phyloP scores from a whole-genome alignment of 2,888 invertebrate genomes.

The Drosophila macrospina region DNA sequence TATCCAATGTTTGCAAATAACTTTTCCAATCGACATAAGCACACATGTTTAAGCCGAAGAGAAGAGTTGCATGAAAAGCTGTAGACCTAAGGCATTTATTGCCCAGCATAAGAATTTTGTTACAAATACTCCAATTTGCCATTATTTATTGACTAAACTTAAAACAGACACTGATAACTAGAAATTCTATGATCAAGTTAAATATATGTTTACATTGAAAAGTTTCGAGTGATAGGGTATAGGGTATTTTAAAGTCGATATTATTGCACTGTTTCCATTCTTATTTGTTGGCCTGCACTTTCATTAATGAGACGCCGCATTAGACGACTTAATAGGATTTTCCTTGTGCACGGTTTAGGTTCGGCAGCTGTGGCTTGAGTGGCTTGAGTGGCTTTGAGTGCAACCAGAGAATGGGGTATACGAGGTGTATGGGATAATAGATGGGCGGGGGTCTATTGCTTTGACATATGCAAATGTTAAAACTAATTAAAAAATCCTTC shows the following conservation, averaged over 20 bases:
- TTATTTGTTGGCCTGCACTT: slow-evolving; percentile 24
- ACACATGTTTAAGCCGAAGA: slow-evolving; percentile 26
- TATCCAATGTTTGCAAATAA: background rate
- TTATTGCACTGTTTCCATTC: background rate
- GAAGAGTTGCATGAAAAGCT: slow-evolving; percentile 17
- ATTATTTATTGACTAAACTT: slow-evolving; percentile 7
- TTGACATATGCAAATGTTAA: slow-evolving; percentile 71
- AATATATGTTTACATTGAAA: background rate
- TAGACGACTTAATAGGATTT: slow-evolving; percentile 65
- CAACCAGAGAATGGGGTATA: slow-evolving; percentile 6
- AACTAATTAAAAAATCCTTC: slow-evolving; percentile 68
- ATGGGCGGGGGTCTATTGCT: slow-evolving; percentile 44
- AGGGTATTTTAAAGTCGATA: slow-evolving; percentile 21
- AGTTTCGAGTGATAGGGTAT: background rate
- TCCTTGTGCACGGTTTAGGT: slow-evolving; percentile 25
- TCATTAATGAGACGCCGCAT: slow-evolving; percentile 36
- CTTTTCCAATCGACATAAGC: slow-evolving; percentile 14
- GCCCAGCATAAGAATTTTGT: slow-evolving; percentile 14
- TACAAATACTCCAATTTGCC: background rate
- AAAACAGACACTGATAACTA: background rate
- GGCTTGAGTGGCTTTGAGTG: slow-evolving; percentile 20
- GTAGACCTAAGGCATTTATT: slow-evolving; percentile 23
- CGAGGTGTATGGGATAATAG: background rate
- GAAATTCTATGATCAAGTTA: too few relatives aligned
- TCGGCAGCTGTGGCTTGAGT: slow-evolving; percentile 16